Base-by-base conservation (phyloP, 2,797 vertebrate species). In the Rhabdomys pumilio region DNA sequence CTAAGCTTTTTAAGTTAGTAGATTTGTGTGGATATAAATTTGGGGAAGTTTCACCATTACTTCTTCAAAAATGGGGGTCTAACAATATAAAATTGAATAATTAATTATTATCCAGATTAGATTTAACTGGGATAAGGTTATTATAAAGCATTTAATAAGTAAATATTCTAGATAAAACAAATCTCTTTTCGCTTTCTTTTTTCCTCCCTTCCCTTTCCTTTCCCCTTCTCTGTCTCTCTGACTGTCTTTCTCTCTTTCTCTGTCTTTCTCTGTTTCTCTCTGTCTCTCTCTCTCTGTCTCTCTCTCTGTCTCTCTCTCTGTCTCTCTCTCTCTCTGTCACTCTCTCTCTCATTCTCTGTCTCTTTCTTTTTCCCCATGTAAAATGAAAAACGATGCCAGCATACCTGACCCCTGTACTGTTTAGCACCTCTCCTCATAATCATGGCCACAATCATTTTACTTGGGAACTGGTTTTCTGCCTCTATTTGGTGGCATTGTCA, bases 141-240 rank as follows among this genome's bases (percentile, higher is more conserved):
- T 57, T 34, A 76, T 79, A 89, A 85, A 38, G 2, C 34, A 87
- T 29, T 31, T 89, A 53, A 31, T 55, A 81, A 34, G 3, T 81
- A 77, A 93, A 84, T 61, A 24, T 15, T 72, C 22, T 55, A 13
- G 12, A 9, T 85, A 85, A 95, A 96, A 84, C 89, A 76, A 72
- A 47, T 59, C 10, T 93, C 6, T 38, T 82, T 95, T 63, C 57
- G 1, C 13, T n/a, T 75, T 47, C 2, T 75, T 53, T n/a, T n/a
- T n/a, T n/a, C n/a, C n/a, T n/a, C n/a, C n/a, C n/a, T n/a, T n/a
- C n/a, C n/a, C n/a, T n/a, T n/a, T n/a, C n/a, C n/a, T n/a, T n/a
- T n/a, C n/a, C n/a, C n/a, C n/a, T n/a, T 41, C 38, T 26, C 26
- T 50, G 1, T 31, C 29, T 34, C 2, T 79, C 29, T 79, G 3